A percentile compares a stretch with the other conserved stretches of the same genome.
Conservation (phyloP, 2,888 invertebrate species). For the Lapara coniferarum region DNA sequence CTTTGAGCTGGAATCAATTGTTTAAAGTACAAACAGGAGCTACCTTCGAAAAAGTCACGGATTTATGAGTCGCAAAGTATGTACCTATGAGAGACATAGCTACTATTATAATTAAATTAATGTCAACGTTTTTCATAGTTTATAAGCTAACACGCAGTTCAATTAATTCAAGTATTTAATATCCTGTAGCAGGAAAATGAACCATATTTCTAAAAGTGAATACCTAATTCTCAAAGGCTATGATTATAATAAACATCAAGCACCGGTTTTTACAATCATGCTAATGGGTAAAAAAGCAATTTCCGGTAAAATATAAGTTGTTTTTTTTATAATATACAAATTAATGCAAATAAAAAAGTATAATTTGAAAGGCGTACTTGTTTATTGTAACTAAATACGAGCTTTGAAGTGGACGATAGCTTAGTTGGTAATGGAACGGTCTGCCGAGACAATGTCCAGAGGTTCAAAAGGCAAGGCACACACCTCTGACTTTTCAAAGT, state of each 20-base stretch:
- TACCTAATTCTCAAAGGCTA: slow-evolving; percentile 1
- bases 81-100: no score
- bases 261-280: slow-evolving; percentile 22
- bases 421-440: no score
- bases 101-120: no score
- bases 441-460: no score
- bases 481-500: no score
- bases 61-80: neutral
- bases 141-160: neutral
- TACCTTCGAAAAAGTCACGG: neutral
- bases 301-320: slow-evolving; percentile 18
- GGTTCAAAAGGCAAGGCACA: no score
- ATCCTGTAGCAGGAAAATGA: neutral
- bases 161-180: neutral
- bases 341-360: neutral
- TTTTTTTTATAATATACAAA: neutral
- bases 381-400: neutral
- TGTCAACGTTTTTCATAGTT: neutral
- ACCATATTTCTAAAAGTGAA: neutral
- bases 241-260: neutral
- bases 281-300: slow-evolving; percentile 16
- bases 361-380: neutral
- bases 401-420: no score
- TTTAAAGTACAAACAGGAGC: no score
- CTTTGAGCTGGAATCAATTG: no score